Base-by-base conservation (phyloP, 2,888 invertebrate species). In the Pedicia rivosa region DNA sequence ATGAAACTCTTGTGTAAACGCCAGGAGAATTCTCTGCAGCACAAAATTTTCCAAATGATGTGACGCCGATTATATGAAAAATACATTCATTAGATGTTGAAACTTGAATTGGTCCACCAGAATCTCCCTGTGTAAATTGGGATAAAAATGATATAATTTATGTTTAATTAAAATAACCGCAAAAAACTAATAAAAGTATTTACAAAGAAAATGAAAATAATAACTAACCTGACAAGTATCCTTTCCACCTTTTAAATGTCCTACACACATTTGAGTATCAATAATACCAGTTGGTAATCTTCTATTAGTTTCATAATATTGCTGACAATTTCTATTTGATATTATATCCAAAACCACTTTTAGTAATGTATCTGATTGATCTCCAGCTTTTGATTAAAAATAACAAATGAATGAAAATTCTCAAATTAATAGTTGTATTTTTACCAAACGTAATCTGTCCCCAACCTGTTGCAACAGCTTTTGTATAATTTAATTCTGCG, bases 201-300 rank as follows among this genome's bases (percentile, higher is more conserved):
- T 8, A 24, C 10, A 7, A 24, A 10, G 7, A 27, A 27, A 27
- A 27, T 27, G n/a, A 27, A 12, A 8, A 8, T 27, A 27, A 8
- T 7, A 7, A 10, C 32, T 40, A 12, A 27, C 27, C 13, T 27
- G 27, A 26, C 62, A 62, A 0, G 62, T 59, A 42, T 61, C 62
- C 39, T 52, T 59, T 12, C 58, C 62, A 3, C 57, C 59, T 2
- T 48, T 47, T 20, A 60, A 43, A 27, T 54, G 51, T 2, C 64
- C 64, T 4, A 64, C 65, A 43, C 64, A 65, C 38, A 65, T 49
- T 46, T 64, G 64, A 1, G 50, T 47, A 35, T 59, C 52, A 9
- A 46, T 37, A 10, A 63, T 56, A 3, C 64, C 63, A 14, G 47
- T 50, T 2, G 53, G 50, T 19, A 65, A 43, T 13, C 54, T 53